Base-by-base conservation (phyloP, 2,797 vertebrate genomes). In the Ctenosaura bakeri region DNA sequence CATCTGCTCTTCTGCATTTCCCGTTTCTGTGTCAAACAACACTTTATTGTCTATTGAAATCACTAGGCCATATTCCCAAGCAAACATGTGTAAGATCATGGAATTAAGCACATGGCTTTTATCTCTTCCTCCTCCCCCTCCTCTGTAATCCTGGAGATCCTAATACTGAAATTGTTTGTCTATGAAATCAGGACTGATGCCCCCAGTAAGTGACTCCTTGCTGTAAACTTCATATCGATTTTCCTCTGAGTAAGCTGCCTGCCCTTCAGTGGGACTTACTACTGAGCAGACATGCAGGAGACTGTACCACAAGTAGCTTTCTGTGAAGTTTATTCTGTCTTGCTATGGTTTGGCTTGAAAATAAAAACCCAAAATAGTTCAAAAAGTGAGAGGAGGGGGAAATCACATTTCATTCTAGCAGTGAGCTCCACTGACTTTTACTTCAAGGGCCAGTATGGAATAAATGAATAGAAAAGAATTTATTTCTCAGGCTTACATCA, bases 401-500 rank as follows among this genome's bases (percentile, higher is more conserved):
- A 73, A 13, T 93, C 86, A 89, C 46, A 86, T 92, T 91, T 92
- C 92, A 83, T 92, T 9, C 54, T 32, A 38, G 77, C 38, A 95
- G 77, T 89, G 52, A 85, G 85, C 77, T 97, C 91, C 94, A 80
- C 86, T 95, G 76, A 54, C 86, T 96, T 95, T 95, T 94, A 88
- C 85, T 96, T 94, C 92, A 96, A 95, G 42, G 84, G 76, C 84
- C 90, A 96, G 91, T 87, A 93, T 93, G 93, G 93, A 92, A 89
- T 84, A 92, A 95, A 73, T 86, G 93, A 93, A 94, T 96, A 93
- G 83, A 90, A 94, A 94, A 95, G 56, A 91, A 90, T 93, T 89
- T 93, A 91, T 95, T 95, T 97, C 93, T 92, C 89, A 88, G 96
- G 94, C 88, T 92, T 94, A 91, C 89, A 93, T 95, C 93, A 95